Evolutionary conservation across 1,140 invertebrate genomes (phyloP), one percentile per base, ranked within the genome.

Genomic region (Drosophila orena): DNA sequence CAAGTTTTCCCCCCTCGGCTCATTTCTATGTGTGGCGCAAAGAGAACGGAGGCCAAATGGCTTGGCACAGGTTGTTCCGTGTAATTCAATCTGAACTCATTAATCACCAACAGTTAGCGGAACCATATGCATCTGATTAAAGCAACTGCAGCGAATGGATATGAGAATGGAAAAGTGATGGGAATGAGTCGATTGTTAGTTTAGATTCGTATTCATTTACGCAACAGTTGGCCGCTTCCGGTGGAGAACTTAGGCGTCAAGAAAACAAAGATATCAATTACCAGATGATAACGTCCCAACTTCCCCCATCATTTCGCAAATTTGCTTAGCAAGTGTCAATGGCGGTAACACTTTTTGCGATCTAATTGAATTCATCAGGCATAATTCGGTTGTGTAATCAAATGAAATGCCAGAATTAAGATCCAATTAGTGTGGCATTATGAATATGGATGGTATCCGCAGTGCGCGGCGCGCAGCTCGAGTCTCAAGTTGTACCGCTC

Each of bases 381-480:
- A 60, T 80, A 80, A 85, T 77, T 85, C 57, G 60, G 64, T 71
- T 49, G 43, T 69, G 71, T 81, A 89, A 89, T 83, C 79, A 81
- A 79, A 81, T 88, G 60, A 83, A 86, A 88, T 83, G 71, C 71
- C 62, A 58, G 84, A 77, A 88, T 88, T 89, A 89, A 89, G 79
- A 72, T 88, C 83, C 83, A 88, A 88, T 88, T 86, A 86, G 83
- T 77, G 59, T 47, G 66, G 61, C 79, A 89, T 86, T 88, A 88
- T 89, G 73, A 89, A 89, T 79, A 83, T 79, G 79, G 76, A 89
- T 53, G 58, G 54, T 12, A 22, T 8, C 6, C 5, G n/a, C 6
- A 27, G 49, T 47, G 15, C 6, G n/a, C n/a, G n/a, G n/a, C n/a
- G n/a, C n/a, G 7, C 56, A 35, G 37, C 52, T 10, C 47, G 52